Evolutionary conservation across 1,140 invertebrate genomes (phyloP).

Genomic region (Tenebrio molitor): DNA sequence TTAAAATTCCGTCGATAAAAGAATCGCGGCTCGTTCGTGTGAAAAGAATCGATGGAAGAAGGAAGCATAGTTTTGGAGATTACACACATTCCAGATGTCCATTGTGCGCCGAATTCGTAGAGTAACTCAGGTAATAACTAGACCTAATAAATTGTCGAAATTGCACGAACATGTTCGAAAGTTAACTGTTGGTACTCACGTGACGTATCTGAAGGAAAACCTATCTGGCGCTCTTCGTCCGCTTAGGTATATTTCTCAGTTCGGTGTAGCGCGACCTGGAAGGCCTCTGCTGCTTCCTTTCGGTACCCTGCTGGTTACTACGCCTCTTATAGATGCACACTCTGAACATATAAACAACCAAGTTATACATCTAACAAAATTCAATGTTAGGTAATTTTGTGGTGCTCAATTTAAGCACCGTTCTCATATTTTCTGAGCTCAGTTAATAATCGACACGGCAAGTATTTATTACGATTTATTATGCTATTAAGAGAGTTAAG

Average conservation of each 20-base stretch:
- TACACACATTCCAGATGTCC: too few species aligned
- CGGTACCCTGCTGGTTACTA: slow-evolving; percentile 47
- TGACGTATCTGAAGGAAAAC: too few species aligned
- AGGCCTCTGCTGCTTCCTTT: slow-evolving; percentile 50
- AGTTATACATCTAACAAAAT: background rate
- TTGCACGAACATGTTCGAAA: slow-evolving; percentile 21
- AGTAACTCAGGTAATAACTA: background rate
- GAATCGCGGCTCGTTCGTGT: too few species aligned
- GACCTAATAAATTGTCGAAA: background rate
- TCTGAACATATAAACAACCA: slow-evolving; percentile 57
- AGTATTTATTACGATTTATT: slow-evolving; percentile 11
- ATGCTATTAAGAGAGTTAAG: slow-evolving; percentile 17
- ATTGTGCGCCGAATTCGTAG: too few species aligned
- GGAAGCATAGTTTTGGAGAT: too few species aligned
- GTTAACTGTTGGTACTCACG: slow-evolving; percentile 13
- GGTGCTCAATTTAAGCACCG: background rate
- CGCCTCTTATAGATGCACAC: slow-evolving; percentile 61
- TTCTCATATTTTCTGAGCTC: too few species aligned
- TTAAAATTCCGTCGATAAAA: too few species aligned
- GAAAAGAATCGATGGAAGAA: too few species aligned
- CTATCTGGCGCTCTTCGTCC: slow-evolving; percentile 55
- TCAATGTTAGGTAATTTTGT: background rate
- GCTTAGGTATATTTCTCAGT: slow-evolving; percentile 55
- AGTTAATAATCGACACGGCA: slow-evolving; percentile 14
- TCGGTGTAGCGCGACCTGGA: slow-evolving; percentile 60